These are phyloP conservation scores for Suricata suricatta DNA, from an alignment of 2,113 vertebrate species.

Conservation along the genomic window DNA sequence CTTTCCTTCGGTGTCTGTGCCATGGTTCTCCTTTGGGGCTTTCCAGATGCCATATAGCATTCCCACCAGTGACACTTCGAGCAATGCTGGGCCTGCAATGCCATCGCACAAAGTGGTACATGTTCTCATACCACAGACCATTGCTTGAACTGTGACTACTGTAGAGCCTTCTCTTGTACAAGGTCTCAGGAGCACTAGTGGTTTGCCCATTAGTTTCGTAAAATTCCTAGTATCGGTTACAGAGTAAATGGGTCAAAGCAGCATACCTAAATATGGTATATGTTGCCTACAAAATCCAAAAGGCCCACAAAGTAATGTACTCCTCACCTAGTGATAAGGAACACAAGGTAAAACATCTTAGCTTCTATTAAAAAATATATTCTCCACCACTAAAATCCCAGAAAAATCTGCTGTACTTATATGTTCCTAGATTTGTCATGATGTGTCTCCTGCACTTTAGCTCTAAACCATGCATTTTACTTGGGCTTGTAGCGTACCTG, in stretches of 20 bases:
- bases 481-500: background rate
- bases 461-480: background rate
- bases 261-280: background rate
- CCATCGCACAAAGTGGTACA: background rate
- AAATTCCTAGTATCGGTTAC: background rate
- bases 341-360: background rate
- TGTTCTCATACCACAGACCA: background rate
- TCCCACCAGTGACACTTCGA: background rate
- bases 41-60: background rate
- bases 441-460: background rate
- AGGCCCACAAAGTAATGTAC: background rate
- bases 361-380: background rate
- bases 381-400: background rate
- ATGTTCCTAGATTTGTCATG: background rate
- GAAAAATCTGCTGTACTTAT: background rate
- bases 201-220: background rate
- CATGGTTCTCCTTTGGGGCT: background rate
- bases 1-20: background rate
- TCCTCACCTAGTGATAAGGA: background rate
- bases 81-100: background rate
- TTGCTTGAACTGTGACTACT: background rate
- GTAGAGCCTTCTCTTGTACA: background rate
- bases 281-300: background rate
- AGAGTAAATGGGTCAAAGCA: background rate
- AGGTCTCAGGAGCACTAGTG: background rate